Base-by-base conservation (phyloP, 2,797 vertebrate genomes). In the Halcyon smyrnensis region DNA sequence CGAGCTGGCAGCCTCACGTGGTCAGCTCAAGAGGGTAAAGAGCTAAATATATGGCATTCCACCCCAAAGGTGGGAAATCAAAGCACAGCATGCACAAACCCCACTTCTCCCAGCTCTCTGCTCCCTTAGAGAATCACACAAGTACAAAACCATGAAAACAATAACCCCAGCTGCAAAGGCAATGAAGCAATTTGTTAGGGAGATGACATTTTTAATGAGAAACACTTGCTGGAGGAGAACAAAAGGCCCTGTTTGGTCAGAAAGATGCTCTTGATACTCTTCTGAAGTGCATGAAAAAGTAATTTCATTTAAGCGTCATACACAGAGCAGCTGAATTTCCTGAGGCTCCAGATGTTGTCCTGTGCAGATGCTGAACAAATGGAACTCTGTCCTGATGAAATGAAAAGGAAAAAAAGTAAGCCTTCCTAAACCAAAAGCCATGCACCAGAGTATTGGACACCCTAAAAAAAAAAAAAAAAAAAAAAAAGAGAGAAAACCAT, bases 181-280 rank as follows among this genome's bases (percentile, higher is more conserved):
- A 98, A 97, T 95, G 85, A 97, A 97, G 97, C 98, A 98, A 98
- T 99, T 99, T 98, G 98, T 99, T 98, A 98, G 96, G 96, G 98
- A 98, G 98, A 99, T 98, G 98, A 99, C 98, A 98, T 98, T 97
- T 98, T 97, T 99, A 99, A 99, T 98, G 98, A 98, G 98, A 99
- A 99, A 98, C 99, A 99, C 98, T 99, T 98, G 98, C 97, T 97
- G 96, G 84, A 97, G 90, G 95, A 98, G 97, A 98, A 98, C 98
- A 98, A 98, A 98, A 98, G 97, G 95, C 96, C 93, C 97, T 96
- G 96, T 97, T 97, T 97, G 96, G 97, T 97, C 97, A 97, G 96
- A 97, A 96, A 80, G 97, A 98, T 98, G 97, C 96, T 98, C 98
- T 98, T 85, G 96, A 97, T 95, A 97, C 97, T 97, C 96, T 86